Evolutionary conservation across 1,140 invertebrate species (phyloP).

Genomic region (Homarus americanus): DNA sequence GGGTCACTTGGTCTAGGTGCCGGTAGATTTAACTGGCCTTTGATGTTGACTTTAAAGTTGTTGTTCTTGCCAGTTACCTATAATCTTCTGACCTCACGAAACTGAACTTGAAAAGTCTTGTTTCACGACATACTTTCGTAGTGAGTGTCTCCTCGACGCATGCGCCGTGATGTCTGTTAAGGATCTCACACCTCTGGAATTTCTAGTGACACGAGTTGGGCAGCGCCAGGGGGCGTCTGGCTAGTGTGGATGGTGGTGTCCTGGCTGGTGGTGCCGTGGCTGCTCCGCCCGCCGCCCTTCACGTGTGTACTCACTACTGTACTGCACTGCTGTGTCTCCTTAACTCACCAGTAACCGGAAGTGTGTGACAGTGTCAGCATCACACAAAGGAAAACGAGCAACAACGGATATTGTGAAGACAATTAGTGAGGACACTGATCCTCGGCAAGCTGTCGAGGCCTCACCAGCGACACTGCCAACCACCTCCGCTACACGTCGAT

Average conservation of each 20-base stretch:
- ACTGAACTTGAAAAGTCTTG: too few species aligned
- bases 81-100: too few species aligned
- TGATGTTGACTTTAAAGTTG: too few species aligned
- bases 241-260: slow-evolving; percentile 36
- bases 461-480: slow-evolving; percentile 28
- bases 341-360: not conserved
- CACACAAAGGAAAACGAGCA: not conserved
- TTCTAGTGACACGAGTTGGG: slow-evolving; percentile 27
- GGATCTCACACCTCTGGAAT: slow-evolving; percentile 6
- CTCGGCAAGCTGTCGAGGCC: not conserved
- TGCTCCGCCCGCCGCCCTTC: not conserved
- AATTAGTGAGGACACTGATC: not conserved
- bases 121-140: not conserved
- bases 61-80: too few species aligned
- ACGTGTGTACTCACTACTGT: not conserved
- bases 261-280: slow-evolving; percentile 28
- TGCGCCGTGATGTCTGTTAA: slow-evolving; percentile 22
- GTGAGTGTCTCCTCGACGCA: not conserved
- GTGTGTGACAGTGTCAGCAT: not conserved
- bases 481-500: not conserved
- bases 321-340: not conserved
- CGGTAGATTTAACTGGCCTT: too few species aligned
- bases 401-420: not conserved
- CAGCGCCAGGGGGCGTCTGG: not conserved
- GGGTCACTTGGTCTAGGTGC: too few species aligned